Evolutionary conservation across 2,888 invertebrate species (phyloP).

Genomic region (Diplazon laetatorius): DNA sequence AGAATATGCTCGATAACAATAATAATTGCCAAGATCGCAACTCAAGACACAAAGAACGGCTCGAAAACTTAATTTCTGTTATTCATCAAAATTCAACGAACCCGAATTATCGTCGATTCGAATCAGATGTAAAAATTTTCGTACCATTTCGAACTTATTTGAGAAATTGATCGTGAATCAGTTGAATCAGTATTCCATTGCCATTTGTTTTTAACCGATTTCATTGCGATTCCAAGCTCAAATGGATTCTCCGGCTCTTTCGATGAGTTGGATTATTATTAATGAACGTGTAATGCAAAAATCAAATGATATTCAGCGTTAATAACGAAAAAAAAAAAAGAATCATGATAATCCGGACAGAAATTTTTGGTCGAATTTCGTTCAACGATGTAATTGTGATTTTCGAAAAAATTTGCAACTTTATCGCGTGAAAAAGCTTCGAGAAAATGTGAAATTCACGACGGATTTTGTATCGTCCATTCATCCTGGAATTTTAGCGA

Average conservation of each 20-base stretch:
- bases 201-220: conserved; percentile 4
- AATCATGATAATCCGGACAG: background rate
- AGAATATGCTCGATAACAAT: no score
- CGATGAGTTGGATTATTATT: background rate
- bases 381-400: background rate
- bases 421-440: background rate
- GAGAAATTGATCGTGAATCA: background rate
- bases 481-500: background rate
- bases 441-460: background rate
- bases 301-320: conserved; percentile 23
- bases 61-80: no score
- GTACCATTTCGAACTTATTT: background rate
- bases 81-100: no score
- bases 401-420: background rate
- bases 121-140: no score
- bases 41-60: no score
- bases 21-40: no score
- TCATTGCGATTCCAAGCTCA: conserved; percentile 3
- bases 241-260: conserved; percentile 2
- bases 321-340: background rate
- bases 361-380: no score
- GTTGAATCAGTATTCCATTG: background rate
- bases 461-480: background rate
- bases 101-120: no score
- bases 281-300: background rate